A percentile compares a stretch with the other conserved stretches of the same genome.
These are phyloP conservation scores for Chironomus tepperi DNA, from an alignment of 1,140 invertebrate species.

Conservation along the genomic window DNA sequence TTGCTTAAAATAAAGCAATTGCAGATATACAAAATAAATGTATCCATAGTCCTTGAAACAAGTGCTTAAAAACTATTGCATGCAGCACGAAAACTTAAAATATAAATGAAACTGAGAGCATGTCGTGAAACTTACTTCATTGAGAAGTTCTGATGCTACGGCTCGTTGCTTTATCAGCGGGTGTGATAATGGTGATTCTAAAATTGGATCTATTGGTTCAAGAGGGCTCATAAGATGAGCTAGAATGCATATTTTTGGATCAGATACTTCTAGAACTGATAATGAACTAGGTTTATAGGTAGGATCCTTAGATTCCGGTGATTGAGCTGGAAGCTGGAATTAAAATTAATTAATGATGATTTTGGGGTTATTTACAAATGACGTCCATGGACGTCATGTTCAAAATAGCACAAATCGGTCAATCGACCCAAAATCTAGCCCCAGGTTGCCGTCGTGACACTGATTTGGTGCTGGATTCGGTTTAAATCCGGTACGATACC, in stretches of 20 bases:
- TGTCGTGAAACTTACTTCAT: slow-evolving; percentile 48
- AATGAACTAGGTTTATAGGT: slow-evolving; percentile 50
- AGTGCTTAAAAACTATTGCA: neutral
- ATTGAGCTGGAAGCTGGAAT: slow-evolving; percentile 41
- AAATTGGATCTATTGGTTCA: slow-evolving; percentile 69
- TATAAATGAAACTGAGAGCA: neutral
- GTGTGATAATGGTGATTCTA: slow-evolving; percentile 70
- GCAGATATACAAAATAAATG: too few relatives aligned
- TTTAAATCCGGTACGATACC: too few relatives aligned
- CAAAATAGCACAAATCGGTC: neutral
- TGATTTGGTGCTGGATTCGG: too few relatives aligned
- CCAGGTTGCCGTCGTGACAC: too few relatives aligned
- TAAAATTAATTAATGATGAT: neutral
- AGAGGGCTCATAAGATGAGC: slow-evolving; percentile 81
- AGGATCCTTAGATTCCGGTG: slow-evolving; percentile 49
- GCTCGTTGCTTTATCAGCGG: slow-evolving; percentile 64
- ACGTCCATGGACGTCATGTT: too few relatives aligned
- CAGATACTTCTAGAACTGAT: slow-evolving; percentile 73
- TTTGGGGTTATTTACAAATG: neutral
- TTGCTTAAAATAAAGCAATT: too few relatives aligned
- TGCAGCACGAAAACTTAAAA: neutral
- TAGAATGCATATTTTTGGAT: slow-evolving; percentile 76
- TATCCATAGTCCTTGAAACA: too few relatives aligned
- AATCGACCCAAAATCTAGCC: too few relatives aligned
- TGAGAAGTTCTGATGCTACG: slow-evolving; percentile 65